Conservation (phyloP, 2,113 vertebrate genomes). For the Dasyprocta punctata region DNA sequence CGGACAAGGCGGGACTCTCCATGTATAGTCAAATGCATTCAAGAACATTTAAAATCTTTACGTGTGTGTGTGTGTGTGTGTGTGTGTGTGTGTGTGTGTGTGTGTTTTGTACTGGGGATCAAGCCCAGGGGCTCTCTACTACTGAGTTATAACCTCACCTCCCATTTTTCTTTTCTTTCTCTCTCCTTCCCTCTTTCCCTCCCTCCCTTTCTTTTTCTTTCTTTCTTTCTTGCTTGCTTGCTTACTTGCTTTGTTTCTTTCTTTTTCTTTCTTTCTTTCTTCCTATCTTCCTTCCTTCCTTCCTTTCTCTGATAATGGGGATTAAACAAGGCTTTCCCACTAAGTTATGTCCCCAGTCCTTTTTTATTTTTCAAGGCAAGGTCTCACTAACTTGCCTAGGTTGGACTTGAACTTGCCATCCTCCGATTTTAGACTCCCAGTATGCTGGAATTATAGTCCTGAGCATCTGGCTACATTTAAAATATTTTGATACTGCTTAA, state of each 20-base stretch:
- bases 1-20: neutral
- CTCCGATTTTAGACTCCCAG: neutral
- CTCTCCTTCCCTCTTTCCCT: neutral
- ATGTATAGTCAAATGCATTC: too few species aligned
- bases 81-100: neutral
- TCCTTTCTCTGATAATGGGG: neutral
- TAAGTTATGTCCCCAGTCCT: neutral
- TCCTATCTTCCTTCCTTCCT: neutral
- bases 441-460: neutral
- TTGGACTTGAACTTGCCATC: neutral
- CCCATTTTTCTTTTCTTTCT: neutral
- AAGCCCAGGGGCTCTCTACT: neutral
- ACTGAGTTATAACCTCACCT: neutral
- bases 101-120: neutral
- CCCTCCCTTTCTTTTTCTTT: neutral
- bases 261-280: neutral
- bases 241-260: neutral
- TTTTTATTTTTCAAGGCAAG: neutral
- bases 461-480: neutral
- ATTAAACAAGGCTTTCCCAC: neutral
- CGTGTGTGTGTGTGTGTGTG: neutral
- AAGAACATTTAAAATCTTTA: neutral
- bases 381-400: neutral
- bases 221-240: neutral
- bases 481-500: neutral